Conservation (phyloP, 2,888 invertebrate species). For the Eumacrocentrus americanus region DNA sequence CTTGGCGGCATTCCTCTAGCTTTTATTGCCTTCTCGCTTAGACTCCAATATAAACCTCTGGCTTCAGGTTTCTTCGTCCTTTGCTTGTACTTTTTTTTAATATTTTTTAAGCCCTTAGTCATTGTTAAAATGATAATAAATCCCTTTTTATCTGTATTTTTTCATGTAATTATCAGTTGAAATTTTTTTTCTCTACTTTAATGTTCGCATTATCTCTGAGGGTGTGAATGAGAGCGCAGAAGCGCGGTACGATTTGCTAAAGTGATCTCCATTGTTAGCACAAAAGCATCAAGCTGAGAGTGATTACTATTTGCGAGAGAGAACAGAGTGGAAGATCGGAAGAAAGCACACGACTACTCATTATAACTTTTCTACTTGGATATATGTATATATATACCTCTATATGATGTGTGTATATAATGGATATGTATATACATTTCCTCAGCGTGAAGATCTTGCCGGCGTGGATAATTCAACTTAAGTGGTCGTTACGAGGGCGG, state of each 20-base stretch:
- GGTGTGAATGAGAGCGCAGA: background rate
- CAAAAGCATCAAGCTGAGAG: background rate
- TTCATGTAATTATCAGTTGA: too few relatives aligned
- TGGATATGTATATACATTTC: background rate
- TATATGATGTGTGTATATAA: background rate
- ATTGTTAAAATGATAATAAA: slow-evolving; percentile 6
- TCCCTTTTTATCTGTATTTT: too few relatives aligned
- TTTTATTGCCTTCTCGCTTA: slow-evolving; percentile 48
- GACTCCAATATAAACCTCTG: slow-evolving; percentile 27
- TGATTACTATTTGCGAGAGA: background rate
- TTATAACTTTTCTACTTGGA: background rate
- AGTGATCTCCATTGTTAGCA: slow-evolving; percentile 4
- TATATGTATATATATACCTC: slow-evolving; percentile 1
- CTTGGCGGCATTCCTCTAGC: slow-evolving; percentile 47
- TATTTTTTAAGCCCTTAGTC: background rate
- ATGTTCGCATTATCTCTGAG: too few relatives aligned
- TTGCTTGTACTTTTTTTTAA: slow-evolving; percentile 5
- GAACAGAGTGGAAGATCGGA: slow-evolving; percentile 1
- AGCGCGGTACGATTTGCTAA: background rate
- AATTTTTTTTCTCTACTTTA: too few relatives aligned
- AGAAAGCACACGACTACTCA: background rate
- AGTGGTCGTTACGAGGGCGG: slow-evolving; percentile 42
- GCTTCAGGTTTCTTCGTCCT: slow-evolving; percentile 17
- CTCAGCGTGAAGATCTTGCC: slow-evolving; percentile 19
- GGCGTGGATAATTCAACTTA: slow-evolving; percentile 46